phyloP scores from a whole-genome alignment of 35 echinoderm and acorn worm species.

The Amphiura filiformis region DNA sequence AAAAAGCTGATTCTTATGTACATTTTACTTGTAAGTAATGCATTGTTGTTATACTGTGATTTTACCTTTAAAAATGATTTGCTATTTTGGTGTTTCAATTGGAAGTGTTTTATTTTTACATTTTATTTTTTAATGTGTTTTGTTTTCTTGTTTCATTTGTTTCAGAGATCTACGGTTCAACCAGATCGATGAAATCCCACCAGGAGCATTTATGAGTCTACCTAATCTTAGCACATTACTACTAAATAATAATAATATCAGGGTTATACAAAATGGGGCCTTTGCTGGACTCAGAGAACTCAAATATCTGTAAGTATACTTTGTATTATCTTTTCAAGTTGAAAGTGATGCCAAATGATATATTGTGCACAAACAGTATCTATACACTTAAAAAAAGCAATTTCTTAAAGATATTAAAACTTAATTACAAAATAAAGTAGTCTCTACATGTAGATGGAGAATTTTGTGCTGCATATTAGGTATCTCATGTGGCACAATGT shows the following conservation, averaged over 20 bases:
- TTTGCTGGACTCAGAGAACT: constrained; percentile 74
- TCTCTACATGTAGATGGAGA: background rate
- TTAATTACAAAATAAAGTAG: background rate
- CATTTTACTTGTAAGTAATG: too few relatives aligned
- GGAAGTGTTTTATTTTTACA: too few relatives aligned
- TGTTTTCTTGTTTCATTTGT: constrained; percentile 36
- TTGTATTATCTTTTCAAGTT: background rate
- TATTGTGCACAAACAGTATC: too few relatives aligned
- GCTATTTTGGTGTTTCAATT: too few relatives aligned
- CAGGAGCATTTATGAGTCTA: constrained; percentile 73
- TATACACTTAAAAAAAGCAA: too few relatives aligned
- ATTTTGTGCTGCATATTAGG: too few relatives aligned
- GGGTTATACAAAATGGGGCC: constrained; percentile 75
- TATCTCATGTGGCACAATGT: too few relatives aligned
- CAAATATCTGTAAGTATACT: constrained; percentile 91
- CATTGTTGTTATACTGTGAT: too few relatives aligned
- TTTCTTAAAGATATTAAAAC: too few relatives aligned
- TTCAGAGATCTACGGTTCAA: constrained; percentile 96
- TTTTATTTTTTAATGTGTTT: too few relatives aligned
- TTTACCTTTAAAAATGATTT: too few relatives aligned
- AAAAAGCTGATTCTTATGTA: too few relatives aligned
- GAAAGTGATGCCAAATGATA: background rate
- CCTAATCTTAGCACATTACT: constrained; percentile 86
- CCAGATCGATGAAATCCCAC: constrained; percentile 67
- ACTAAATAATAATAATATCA: constrained; percentile 90